Evolutionary conservation across 1,140 invertebrate genomes (phyloP), one percentile per base, ranked within the genome.

Genomic region (Trachymyrmex septentrionalis): DNA sequence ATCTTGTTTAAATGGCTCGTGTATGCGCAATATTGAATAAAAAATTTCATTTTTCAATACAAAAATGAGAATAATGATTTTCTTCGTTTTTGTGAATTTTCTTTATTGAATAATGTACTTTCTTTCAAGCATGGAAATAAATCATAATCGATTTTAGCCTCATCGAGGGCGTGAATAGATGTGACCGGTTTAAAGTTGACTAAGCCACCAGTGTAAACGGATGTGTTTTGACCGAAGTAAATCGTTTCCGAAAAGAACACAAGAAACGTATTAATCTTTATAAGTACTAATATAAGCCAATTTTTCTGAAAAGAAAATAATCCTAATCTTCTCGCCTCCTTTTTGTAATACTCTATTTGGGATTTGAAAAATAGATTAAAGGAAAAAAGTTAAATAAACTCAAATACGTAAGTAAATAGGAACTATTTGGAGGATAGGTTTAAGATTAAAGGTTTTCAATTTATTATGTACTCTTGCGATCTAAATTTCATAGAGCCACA

Each of bases 211-310:
- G 4, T 66, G 10, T 34, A 73, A 73, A 73, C 19, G 2, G 24
- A 27, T 5, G 16, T 53, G 27, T 73, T 73, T 73, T 55, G 27
- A 34, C 27, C 16, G 1, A 19, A 34, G 10, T 55, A 73, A 73
- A 55, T 57, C 75, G 78, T 69, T 88, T 55, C 63, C 57, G 57
- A 57, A 10, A 34, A 48, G 50, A 55, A 53, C 1, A 27, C 27
- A 66, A 6, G 4, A 61, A 61, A 44, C 7, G 7, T 34, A 34
- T 34, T 24, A 75, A 75, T 4, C 3, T 30, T 7, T 12, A 27
- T 75, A 57, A 61, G 16, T 14, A 21, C 6, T 19, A 76, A 38
- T 66, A 34, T n/a, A 57, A 55, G 9, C 53, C 12, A 61, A 44
- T 76, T 44, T 76, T 59, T 76, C 3, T 34, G 19, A 64, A 30